Conservation (phyloP, 2,888 invertebrate genomes). For the Phyllotreta striolata region DNA sequence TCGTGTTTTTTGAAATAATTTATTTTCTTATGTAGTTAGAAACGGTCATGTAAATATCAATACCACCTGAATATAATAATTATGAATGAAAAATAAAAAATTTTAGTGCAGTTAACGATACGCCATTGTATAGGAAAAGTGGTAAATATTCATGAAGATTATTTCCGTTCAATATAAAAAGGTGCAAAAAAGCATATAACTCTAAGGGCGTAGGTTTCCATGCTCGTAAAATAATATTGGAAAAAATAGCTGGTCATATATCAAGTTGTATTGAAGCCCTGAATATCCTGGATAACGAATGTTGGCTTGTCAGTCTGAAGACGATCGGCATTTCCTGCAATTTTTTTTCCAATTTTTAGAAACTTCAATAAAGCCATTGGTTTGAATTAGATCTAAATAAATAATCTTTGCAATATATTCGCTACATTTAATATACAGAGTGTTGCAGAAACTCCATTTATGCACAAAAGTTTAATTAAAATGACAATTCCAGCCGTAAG, state of each 20-base stretch:
- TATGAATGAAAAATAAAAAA: not conserved
- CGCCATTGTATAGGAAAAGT: no score
- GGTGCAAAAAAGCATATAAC: conserved; percentile 39
- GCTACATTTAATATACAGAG: no score
- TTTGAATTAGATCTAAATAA: no score
- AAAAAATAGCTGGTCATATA: conserved; percentile 50
- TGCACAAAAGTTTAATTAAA: no score
- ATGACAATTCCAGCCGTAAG: no score
- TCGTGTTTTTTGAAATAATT: no score
- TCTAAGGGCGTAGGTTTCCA: conserved; percentile 41
- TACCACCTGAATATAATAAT: not conserved
- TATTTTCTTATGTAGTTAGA: no score
- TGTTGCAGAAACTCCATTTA: no score
- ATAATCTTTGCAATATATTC: no score
- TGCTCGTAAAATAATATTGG: conserved; percentile 41
- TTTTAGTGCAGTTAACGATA: not conserved
- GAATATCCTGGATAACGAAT: conserved; percentile 49
- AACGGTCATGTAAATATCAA: no score
- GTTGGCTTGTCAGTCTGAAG: conserved; percentile 49
- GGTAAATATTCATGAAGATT: conserved; percentile 19
- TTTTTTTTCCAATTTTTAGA: conserved; percentile 50
- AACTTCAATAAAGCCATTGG: conserved; percentile 50
- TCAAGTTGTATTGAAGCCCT: conserved; percentile 51
- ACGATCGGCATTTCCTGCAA: conserved; percentile 54
- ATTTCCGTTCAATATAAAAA: conserved; percentile 31